These are phyloP conservation scores for Bergia puertoricense DNA, from an alignment of 92 coral and sea anemone genomes.

Conservation along the genomic window DNA sequence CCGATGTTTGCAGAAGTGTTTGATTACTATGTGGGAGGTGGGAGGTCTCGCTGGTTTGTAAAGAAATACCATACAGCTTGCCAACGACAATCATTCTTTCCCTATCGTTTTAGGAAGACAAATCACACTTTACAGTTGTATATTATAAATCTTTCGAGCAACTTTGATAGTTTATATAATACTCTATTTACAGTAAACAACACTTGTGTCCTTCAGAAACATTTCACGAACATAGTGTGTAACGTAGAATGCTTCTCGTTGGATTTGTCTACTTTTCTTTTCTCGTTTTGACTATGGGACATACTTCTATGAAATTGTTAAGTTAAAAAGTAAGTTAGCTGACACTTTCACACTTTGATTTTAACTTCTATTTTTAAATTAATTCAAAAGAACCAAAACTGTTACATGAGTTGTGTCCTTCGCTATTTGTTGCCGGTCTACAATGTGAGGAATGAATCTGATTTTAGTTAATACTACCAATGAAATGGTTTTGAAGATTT, in stretches of 20 bases:
- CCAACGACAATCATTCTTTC: background rate
- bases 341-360: background rate
- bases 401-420: no score
- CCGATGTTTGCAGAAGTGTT: constrained; percentile 35
- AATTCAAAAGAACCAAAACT: no score
- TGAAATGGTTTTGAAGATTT: no score
- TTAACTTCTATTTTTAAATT: background rate
- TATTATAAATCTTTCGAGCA: background rate
- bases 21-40: constrained; percentile 21
- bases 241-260: background rate
- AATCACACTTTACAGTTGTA: background rate
- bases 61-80: background rate
- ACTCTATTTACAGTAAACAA: background rate
- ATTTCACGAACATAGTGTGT: no score
- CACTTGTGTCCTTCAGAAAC: background rate
- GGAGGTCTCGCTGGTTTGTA: constrained; percentile 23
- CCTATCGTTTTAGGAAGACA: background rate
- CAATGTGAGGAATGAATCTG: no score
- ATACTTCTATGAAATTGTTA: no score
- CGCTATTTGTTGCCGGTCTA: no score
- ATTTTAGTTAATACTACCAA: no score
- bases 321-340: no score
- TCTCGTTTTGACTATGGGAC: background rate
- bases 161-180: no score
- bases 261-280: background rate